Evolutionary conservation across 2,888 invertebrate species (phyloP).

Genomic region (Scrobipalpa atriplicella): DNA sequence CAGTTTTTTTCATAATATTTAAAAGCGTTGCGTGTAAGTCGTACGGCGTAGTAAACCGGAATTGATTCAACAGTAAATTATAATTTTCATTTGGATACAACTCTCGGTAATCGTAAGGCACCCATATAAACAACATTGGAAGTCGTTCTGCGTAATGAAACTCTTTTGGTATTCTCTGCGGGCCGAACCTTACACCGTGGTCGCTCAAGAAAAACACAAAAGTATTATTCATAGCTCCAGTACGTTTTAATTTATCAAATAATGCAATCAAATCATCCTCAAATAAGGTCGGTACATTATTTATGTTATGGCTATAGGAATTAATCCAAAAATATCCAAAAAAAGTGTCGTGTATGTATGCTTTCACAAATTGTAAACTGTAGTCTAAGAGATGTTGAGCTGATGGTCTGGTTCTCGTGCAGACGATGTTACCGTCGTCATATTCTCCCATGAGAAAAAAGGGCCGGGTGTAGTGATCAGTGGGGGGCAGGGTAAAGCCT

Average conservation of each 20-base stretch:
- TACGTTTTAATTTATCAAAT: slow-evolving; percentile 75
- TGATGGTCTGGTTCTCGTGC: slow-evolving; percentile 75
- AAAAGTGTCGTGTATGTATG: slow-evolving; percentile 82
- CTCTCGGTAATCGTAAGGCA: slow-evolving; percentile 84
- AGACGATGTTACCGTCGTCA: slow-evolving; percentile 62
- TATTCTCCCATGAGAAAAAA: slow-evolving; percentile 86
- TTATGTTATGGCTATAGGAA: slow-evolving; percentile 86
- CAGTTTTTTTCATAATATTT: slow-evolving; percentile 1
- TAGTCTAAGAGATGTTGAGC: slow-evolving; percentile 86
- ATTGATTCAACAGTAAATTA: slow-evolving; percentile 84
- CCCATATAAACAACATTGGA: slow-evolving; percentile 87
- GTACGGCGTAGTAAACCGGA: slow-evolving; percentile 87
- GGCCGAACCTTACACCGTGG: slow-evolving; percentile 89
- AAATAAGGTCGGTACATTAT: slow-evolving; percentile 85
- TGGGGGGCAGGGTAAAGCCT: slow-evolving; percentile 88
- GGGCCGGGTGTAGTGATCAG: slow-evolving; percentile 91
- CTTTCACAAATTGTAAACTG: slow-evolving; percentile 83
- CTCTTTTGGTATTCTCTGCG: slow-evolving; percentile 83
- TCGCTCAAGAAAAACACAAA: slow-evolving; percentile 89
- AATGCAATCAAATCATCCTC: slow-evolving; percentile 83
- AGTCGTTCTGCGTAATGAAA: slow-evolving; percentile 90
- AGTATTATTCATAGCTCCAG: slow-evolving; percentile 83
- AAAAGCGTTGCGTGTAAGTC: slow-evolving; percentile 85
- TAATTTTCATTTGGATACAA: slow-evolving; percentile 78
- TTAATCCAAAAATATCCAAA: slow-evolving; percentile 91